Percentiles rank a stretch among this genome's conserved stretches.
These are phyloP conservation scores for Columba guinea DNA, from an alignment of 2,797 vertebrate species.

Conservation along the genomic window DNA sequence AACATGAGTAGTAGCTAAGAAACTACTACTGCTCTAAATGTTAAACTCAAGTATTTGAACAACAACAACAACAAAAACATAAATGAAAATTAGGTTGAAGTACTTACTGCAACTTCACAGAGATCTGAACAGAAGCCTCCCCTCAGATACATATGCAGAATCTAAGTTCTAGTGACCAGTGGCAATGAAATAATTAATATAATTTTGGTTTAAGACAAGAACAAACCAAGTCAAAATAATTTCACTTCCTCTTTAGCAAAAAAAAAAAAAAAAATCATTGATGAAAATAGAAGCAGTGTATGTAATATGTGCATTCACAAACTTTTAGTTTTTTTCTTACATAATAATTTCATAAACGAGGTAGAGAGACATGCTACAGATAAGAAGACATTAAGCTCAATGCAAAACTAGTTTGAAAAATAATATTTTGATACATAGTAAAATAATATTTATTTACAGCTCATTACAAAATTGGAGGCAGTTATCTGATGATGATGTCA, in stretches of 20 bases:
- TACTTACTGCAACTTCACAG: background rate
- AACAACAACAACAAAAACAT: background rate
- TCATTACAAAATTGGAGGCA: background rate
- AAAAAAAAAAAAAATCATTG: background rate
- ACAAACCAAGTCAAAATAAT: background rate
- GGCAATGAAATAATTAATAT: background rate
- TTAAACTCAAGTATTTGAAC: background rate
- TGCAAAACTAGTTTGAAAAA: background rate
- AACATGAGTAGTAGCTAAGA: background rate
- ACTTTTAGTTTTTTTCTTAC: background rate
- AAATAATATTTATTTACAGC: background rate
- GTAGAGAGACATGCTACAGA: background rate
- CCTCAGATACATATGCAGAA: background rate
- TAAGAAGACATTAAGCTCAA: background rate
- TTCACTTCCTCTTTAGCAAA: background rate
- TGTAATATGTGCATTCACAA: background rate
- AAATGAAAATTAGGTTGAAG: background rate
- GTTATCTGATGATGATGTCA: background rate
- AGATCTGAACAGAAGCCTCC: slow-evolving; percentile 20
- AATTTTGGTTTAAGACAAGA: background rate
- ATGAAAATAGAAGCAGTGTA: background rate
- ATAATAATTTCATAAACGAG: background rate
- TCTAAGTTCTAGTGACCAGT: background rate
- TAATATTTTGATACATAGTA: background rate
- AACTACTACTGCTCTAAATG: background rate